Percentiles rank a stretch among this genome's conserved stretches.
These are phyloP conservation scores for Macrosteles quadrilineatus DNA, from an alignment of 1,140 invertebrate genomes.

Conservation along the genomic window DNA sequence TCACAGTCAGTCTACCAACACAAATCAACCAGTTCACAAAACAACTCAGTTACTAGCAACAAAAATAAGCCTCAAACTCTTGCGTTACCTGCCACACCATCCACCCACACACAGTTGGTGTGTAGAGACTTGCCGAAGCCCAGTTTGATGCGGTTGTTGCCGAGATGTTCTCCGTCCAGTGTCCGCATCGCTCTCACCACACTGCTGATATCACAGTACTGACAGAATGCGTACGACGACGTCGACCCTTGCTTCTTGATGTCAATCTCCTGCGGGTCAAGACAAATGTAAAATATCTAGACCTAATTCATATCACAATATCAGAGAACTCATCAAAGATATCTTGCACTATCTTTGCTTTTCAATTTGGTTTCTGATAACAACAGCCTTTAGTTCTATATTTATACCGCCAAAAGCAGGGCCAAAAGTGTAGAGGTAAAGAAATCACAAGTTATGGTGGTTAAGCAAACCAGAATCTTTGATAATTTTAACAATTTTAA, in stretches of 20 bases:
- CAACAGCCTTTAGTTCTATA: no score
- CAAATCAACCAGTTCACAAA: no score
- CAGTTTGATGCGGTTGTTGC: slow-evolving; percentile 84
- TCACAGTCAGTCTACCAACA: no score
- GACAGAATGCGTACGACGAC: slow-evolving; percentile 91
- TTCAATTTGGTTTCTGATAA: no score
- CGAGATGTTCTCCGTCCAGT: slow-evolving; percentile 92
- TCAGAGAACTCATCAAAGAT: background rate
- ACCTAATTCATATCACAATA: slow-evolving; percentile 16
- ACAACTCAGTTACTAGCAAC: background rate
- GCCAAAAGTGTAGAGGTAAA: no score
- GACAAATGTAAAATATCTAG: slow-evolving; percentile 41
- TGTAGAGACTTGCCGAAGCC: slow-evolving; percentile 98
- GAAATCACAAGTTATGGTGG: no score
- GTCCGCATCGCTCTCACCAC: slow-evolving; percentile 92
- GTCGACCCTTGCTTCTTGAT: slow-evolving; percentile 87
- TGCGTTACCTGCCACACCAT: slow-evolving; percentile 67
- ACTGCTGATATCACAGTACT: slow-evolving; percentile 93
- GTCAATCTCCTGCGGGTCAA: slow-evolving; percentile 88
- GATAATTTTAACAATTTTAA: no score
- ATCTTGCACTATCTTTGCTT: no score
- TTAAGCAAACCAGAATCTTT: no score
- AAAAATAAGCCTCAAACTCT: background rate
- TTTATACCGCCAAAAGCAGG: no score
- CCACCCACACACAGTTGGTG: slow-evolving; percentile 93